Conservation (phyloP, 2,113 vertebrate species). For the Gracilinanus agilis region DNA sequence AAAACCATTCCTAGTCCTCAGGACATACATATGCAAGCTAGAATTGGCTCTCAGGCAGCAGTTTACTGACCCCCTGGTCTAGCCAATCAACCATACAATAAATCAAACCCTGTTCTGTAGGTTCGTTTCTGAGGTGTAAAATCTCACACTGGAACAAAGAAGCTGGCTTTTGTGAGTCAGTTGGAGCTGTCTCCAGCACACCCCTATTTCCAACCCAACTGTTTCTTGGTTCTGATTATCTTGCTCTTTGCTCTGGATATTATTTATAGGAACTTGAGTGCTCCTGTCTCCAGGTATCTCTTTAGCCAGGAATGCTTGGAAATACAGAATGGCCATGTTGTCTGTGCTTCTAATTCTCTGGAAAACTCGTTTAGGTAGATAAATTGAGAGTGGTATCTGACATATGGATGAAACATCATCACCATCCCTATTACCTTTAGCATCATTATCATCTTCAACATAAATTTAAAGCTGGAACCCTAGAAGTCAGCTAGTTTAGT, state of each 20-base stretch:
- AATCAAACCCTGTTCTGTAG: neutral
- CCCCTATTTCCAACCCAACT: neutral
- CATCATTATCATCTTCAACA: neutral
- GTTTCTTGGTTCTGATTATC: neutral
- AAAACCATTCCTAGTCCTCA: neutral
- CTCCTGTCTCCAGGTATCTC: neutral
- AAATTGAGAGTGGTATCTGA: neutral
- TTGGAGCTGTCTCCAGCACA: neutral
- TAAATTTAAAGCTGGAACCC: neutral
- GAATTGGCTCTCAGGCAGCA: neutral
- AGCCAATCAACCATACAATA: neutral
- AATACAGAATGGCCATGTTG: neutral
- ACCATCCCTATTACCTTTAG: neutral
- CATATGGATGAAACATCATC: neutral
- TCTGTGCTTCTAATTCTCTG: neutral
- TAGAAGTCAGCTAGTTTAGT: neutral
- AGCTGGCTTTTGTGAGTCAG: neutral
- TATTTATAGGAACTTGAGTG: constrained; percentile 12
- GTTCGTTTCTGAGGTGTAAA: neutral
- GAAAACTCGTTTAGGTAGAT: neutral
- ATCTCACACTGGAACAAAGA: neutral
- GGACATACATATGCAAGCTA: neutral
- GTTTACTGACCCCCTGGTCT: neutral
- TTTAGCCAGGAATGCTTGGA: neutral
- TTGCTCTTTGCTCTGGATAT: neutral